These are phyloP conservation scores for Argentina silus DNA, from an alignment of 2,797 vertebrate species.

Conservation along the genomic window DNA sequence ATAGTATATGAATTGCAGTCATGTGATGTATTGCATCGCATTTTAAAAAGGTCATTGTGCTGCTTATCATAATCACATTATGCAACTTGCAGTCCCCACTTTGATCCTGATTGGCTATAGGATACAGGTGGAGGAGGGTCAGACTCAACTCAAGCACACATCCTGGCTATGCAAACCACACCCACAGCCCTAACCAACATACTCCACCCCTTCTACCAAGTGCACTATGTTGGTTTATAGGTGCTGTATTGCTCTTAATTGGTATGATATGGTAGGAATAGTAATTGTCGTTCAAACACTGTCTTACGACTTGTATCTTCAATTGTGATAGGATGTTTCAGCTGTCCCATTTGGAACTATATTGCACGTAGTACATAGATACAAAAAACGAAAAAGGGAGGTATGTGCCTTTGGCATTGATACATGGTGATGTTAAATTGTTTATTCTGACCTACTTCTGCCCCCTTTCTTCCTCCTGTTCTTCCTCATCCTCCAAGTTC, in stretches of 20 bases:
- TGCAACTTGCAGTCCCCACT: slow-evolving; percentile 1
- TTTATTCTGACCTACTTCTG: slow-evolving; percentile 45
- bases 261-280: not conserved
- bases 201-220: not conserved
- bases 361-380: not conserved
- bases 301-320: not conserved
- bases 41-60: not conserved
- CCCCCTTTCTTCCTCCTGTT: slow-evolving; percentile 33
- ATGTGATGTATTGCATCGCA: not conserved
- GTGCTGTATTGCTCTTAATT: not conserved
- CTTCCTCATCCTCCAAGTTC: slow-evolving; percentile 35
- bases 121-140: slow-evolving; percentile 17
- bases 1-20: not conserved
- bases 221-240: not conserved
- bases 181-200: not conserved
- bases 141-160: slow-evolving; percentile 46
- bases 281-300: not conserved
- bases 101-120: not conserved
- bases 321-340: not conserved
- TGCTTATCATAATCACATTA: not conserved
- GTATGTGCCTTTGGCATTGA: no score
- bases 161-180: slow-evolving; percentile 41
- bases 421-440: no score
- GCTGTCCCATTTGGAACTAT: not conserved
- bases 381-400: no score